A percentile compares a stretch with the other conserved stretches of the same genome.
Evolutionary conservation across 2,113 vertebrate genomes (phyloP).

Genomic region (Urocynchramus pylzowi): DNA sequence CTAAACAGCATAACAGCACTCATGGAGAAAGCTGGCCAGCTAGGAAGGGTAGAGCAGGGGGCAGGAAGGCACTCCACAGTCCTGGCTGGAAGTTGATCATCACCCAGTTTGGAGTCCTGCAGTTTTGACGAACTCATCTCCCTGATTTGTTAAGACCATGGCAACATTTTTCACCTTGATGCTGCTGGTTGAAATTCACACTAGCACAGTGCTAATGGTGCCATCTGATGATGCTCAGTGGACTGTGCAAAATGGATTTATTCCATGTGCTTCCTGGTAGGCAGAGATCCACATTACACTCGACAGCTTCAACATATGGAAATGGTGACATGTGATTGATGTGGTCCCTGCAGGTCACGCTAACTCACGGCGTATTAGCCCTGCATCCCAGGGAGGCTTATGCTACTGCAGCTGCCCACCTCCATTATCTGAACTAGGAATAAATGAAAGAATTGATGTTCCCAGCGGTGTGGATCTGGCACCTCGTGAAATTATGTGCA

Average conservation of each 20-base stretch:
- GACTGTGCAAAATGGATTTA: neutral
- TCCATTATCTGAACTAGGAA: neutral
- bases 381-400: neutral
- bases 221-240: slow-evolving; percentile 6
- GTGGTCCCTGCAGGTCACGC: neutral
- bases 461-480: neutral
- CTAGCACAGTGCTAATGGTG: neutral
- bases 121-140: neutral
- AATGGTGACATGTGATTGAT: slow-evolving; percentile 21
- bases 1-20: neutral
- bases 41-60: neutral
- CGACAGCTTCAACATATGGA: slow-evolving; percentile 11
- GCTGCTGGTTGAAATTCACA: neutral
- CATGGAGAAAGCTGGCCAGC: neutral
- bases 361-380: neutral
- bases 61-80: neutral
- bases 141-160: neutral
- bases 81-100: neutral
- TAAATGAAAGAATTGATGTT: neutral
- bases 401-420: slow-evolving; percentile 11
- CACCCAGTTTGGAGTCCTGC: neutral
- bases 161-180: neutral
- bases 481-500: neutral
- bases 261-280: neutral
- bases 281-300: neutral